Conservation (phyloP, 2,797 vertebrate genomes). For the Falco naumanni region DNA sequence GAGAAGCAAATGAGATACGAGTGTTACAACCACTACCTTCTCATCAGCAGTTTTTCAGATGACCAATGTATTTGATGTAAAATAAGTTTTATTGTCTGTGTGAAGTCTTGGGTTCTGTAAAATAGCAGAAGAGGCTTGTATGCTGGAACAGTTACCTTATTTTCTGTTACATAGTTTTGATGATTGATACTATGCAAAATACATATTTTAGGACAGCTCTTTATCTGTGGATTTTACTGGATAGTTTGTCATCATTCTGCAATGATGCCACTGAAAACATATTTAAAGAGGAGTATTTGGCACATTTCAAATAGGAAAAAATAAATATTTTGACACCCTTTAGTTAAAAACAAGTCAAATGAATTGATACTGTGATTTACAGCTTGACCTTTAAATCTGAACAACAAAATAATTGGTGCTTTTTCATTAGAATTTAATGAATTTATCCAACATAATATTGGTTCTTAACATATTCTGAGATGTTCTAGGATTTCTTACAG, state of each 20-base stretch:
- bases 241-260: background rate
- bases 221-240: background rate
- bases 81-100: background rate
- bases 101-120: background rate
- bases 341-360: conserved; percentile 17
- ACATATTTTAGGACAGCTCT: background rate
- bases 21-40: conserved; percentile 27
- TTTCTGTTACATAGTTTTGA: background rate
- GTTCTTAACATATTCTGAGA: background rate
- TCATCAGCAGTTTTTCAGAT: conserved; percentile 41
- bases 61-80: background rate
- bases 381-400: background rate
- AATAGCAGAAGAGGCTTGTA: background rate
- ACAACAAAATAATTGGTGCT: background rate
- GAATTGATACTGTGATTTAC: background rate
- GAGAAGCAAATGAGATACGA: background rate
- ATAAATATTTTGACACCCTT: conserved; percentile 16
- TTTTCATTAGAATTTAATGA: background rate
- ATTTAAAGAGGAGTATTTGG: conserved; percentile 20
- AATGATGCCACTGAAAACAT: background rate
- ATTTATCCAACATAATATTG: background rate
- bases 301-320: background rate
- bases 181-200: background rate
- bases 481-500: background rate
- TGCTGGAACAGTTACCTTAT: background rate